Evolutionary conservation across 1,140 invertebrate species (phyloP).

Genomic region (Nomia melanderi): DNA sequence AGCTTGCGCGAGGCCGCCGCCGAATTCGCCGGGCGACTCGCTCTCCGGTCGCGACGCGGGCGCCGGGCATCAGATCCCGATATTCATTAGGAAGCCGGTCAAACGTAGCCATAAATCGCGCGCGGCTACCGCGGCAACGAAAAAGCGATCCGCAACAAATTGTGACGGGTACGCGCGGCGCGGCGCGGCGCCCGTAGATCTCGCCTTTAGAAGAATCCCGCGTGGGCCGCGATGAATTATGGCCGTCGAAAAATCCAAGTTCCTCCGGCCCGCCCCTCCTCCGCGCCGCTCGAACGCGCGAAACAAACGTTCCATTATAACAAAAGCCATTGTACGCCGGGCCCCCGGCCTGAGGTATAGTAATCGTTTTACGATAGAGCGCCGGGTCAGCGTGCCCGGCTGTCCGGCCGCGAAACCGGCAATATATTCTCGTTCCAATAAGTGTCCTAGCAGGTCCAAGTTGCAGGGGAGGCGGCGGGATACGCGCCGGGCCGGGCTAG

Average conservation of each 20-base stretch:
- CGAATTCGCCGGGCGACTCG: neutral
- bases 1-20: neutral
- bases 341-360: conserved; percentile 22
- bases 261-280: neutral
- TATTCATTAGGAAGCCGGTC: conserved; percentile 39
- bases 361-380: conserved; percentile 53
- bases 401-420: conserved; percentile 25
- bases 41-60: neutral
- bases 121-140: neutral
- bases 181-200: conserved; percentile 31
- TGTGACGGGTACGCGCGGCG: conserved; percentile 7
- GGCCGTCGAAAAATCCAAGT: conserved; percentile 47
- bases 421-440: conserved; percentile 47
- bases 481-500: neutral
- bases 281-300: conserved; percentile 39
- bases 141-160: conserved; percentile 48
- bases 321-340: conserved; percentile 51
- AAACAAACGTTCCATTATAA: conserved; percentile 55
- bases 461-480: neutral
- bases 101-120: conserved; percentile 33
- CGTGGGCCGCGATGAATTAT: conserved; percentile 52
- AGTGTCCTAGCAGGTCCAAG: conserved; percentile 13
- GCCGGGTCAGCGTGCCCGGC: conserved; percentile 10
- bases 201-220: conserved; percentile 44
- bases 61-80: neutral